A percentile compares a stretch with the other conserved stretches of the same genome.
phyloP scores from a whole-genome alignment of 2,797 vertebrate genomes.

The Salarias fasciatus region DNA sequence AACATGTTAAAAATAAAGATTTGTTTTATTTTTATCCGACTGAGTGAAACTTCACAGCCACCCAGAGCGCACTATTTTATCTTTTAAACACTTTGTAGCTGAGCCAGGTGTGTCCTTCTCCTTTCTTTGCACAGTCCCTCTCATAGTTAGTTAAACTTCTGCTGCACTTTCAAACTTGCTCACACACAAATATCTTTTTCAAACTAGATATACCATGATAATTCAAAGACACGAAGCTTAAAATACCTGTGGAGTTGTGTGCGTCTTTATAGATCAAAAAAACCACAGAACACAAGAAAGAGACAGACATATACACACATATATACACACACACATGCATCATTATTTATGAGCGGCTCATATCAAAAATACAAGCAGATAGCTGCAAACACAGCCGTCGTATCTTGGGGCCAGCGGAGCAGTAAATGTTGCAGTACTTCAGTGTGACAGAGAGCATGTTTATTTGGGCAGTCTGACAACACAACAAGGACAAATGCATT shows the following conservation, averaged over 20 bases:
- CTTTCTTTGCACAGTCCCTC: neutral
- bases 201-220: neutral
- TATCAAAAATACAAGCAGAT: constrained; percentile 46
- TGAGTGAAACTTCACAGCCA: neutral
- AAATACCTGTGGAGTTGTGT: constrained; percentile 4
- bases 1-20: neutral
- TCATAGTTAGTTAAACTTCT: constrained; percentile 2
- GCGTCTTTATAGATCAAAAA: constrained; percentile 32
- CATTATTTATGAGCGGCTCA: constrained; percentile 40
- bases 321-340: constrained; percentile 1
- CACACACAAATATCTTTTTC: constrained; percentile 11
- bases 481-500: constrained; percentile 52
- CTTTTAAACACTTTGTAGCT: constrained; percentile 1
- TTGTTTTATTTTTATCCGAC: neutral
- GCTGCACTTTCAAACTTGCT: constrained; percentile 8
- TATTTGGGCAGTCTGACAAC: constrained; percentile 35
- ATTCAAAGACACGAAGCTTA: constrained; percentile 13
- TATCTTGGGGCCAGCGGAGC: constrained; percentile 51
- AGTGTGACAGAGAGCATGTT: constrained; percentile 60
- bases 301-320: no score
- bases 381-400: constrained; percentile 24
- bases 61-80: neutral
- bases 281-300: neutral
- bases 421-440: constrained; percentile 68
- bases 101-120: constrained; percentile 1